These are phyloP conservation scores for Discoglossus pictus DNA, from an alignment of 2,797 vertebrate species.

Conservation along the genomic window DNA sequence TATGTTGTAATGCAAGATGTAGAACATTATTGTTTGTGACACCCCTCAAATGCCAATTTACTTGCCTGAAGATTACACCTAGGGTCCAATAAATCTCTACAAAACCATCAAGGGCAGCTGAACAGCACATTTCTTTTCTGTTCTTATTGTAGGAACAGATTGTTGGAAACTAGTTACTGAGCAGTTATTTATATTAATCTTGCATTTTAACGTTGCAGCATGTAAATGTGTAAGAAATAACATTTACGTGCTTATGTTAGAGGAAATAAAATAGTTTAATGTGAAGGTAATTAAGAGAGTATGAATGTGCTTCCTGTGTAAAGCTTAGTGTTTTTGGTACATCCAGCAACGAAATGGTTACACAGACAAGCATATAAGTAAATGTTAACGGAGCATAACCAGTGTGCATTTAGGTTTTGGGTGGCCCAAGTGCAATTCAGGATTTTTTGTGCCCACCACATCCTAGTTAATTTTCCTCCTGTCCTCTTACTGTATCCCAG, in stretches of 20 bases:
- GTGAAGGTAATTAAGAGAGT: background rate
- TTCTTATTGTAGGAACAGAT: constrained; percentile 30
- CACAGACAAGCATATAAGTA: no score
- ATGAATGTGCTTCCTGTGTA: no score
- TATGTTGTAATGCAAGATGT: constrained; percentile 58
- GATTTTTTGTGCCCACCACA: no score
- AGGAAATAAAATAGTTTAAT: constrained; percentile 1
- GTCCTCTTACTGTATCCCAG: no score
- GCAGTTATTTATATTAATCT: constrained; percentile 48
- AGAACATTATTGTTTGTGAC: constrained; percentile 71
- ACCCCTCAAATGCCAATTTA: constrained; percentile 72
- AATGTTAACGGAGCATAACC: no score
- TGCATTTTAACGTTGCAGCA: constrained; percentile 27
- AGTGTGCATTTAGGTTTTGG: no score
- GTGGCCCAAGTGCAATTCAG: no score
- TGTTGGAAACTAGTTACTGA: constrained; percentile 37
- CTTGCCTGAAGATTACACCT: constrained; percentile 63
- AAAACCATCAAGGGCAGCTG: constrained; percentile 56
- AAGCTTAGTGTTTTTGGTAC: no score
- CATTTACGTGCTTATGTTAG: constrained; percentile 1
- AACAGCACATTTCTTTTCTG: constrained; percentile 22
- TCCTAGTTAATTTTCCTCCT: no score
- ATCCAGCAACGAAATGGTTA: no score
- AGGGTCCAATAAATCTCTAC: constrained; percentile 65
- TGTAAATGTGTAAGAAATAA: constrained; percentile 18